Evolutionary conservation across 1,140 invertebrate species (phyloP).

Genomic region (Drosophila trapezifrons): DNA sequence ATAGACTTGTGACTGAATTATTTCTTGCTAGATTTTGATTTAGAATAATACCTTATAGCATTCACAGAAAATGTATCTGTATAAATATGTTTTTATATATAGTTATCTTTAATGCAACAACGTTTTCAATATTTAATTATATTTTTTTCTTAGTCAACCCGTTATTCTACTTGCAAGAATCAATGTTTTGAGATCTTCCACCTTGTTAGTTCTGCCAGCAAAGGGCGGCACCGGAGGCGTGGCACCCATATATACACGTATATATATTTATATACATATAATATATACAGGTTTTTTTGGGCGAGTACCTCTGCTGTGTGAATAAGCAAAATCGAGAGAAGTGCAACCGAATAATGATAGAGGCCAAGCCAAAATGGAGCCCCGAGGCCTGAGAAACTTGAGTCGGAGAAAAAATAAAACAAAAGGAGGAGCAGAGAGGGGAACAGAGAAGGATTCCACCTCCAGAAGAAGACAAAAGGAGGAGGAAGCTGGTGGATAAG

Average conservation of each 20-base stretch:
- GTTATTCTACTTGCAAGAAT: slow-evolving; percentile 2
- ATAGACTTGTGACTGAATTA: too few relatives aligned
- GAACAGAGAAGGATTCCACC: not conserved
- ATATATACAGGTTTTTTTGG: slow-evolving; percentile 14
- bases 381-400: slow-evolving; percentile 58
- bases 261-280: slow-evolving; percentile 10
- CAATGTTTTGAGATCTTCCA: not conserved
- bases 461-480: slow-evolving; percentile 2
- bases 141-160: too few relatives aligned
- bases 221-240: slow-evolving; percentile 25
- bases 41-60: too few relatives aligned
- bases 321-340: slow-evolving; percentile 64
- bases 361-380: slow-evolving; percentile 58
- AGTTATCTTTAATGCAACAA: too few relatives aligned
- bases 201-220: slow-evolving; percentile 37
- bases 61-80: too few relatives aligned
- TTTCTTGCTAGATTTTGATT: not conserved
- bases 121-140: not conserved
- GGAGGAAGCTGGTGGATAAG: slow-evolving; percentile 19
- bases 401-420: not conserved
- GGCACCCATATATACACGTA: slow-evolving; percentile 2
- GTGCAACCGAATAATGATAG: slow-evolving; percentile 83
- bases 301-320: slow-evolving; percentile 19
- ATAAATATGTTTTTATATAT: too few relatives aligned
- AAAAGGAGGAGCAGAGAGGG: not conserved